A percentile compares a stretch with the other conserved stretches of the same genome.
phyloP scores from a whole-genome alignment of 2,888 invertebrate species.

The Hyposoter didymator region DNA sequence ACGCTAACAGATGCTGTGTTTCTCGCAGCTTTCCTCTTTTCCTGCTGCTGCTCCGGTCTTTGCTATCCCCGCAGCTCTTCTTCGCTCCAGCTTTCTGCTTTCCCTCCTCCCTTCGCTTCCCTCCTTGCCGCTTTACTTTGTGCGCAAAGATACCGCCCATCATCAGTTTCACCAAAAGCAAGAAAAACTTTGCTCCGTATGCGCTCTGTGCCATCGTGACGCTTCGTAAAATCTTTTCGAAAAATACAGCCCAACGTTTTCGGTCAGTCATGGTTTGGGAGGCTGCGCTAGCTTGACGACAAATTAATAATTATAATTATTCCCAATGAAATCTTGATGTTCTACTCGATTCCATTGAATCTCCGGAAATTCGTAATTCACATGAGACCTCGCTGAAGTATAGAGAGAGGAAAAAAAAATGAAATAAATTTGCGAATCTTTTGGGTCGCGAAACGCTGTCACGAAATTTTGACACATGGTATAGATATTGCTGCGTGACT shows the following conservation, averaged over 20 bases:
- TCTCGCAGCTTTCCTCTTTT: conserved; percentile 58
- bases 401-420: background rate
- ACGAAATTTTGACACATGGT: background rate
- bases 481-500: background rate
- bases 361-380: background rate
- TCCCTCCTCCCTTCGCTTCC: conserved; percentile 25
- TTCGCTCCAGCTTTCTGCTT: conserved; percentile 41
- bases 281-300: no score
- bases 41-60: conserved; percentile 11
- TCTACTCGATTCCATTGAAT: background rate
- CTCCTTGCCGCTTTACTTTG: background rate
- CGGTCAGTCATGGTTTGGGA: background rate
- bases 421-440: background rate
- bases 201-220: conserved; percentile 5
- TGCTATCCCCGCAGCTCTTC: conserved; percentile 38
- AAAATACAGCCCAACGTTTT: conserved; percentile 15
- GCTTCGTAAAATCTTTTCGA: conserved; percentile 1
- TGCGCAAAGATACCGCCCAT: conserved; percentile 26
- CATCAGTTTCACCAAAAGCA: conserved; percentile 38
- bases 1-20: conserved; percentile 68
- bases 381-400: background rate
- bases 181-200: conserved; percentile 56
- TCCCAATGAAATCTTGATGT: background rate
- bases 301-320: background rate
- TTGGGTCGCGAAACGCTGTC: background rate